Evolutionary conservation across 2,113 vertebrate genomes (phyloP).

Genomic region (Physeter macrocephalus): DNA sequence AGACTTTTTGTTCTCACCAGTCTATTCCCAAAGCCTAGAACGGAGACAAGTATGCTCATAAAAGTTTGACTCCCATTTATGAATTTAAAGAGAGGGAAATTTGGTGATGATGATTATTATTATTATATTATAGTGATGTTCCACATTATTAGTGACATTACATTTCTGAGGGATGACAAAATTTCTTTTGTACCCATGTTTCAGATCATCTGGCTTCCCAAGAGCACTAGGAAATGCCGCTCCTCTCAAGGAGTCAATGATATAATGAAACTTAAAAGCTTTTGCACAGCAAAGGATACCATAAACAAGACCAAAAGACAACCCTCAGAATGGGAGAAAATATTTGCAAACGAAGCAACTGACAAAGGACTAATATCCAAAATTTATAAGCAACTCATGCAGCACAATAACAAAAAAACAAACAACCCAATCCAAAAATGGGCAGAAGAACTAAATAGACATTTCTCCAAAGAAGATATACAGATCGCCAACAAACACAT

Average conservation of each 20-base stretch:
- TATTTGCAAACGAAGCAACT: too few relatives aligned
- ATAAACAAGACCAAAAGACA: too few relatives aligned
- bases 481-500: too few relatives aligned
- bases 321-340: too few relatives aligned
- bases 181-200: neutral
- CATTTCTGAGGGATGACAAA: neutral
- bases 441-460: too few relatives aligned
- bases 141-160: neutral
- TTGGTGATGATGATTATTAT: neutral
- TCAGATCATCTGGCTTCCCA: neutral
- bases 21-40: neutral
- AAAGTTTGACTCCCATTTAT: neutral
- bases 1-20: neutral
- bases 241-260: neutral
- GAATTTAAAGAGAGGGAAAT: neutral
- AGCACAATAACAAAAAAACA: too few relatives aligned
- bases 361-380: too few relatives aligned
- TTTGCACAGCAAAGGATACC: too few relatives aligned
- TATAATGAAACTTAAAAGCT: too few relatives aligned
- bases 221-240: neutral
- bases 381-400: too few relatives aligned
- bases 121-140: neutral
- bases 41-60: neutral
- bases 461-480: too few relatives aligned
- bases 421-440: too few relatives aligned